A percentile compares a stretch with the other conserved stretches of the same genome.
phyloP scores from a whole-genome alignment of 2,113 vertebrate species.

The Chaetops frenatus region DNA sequence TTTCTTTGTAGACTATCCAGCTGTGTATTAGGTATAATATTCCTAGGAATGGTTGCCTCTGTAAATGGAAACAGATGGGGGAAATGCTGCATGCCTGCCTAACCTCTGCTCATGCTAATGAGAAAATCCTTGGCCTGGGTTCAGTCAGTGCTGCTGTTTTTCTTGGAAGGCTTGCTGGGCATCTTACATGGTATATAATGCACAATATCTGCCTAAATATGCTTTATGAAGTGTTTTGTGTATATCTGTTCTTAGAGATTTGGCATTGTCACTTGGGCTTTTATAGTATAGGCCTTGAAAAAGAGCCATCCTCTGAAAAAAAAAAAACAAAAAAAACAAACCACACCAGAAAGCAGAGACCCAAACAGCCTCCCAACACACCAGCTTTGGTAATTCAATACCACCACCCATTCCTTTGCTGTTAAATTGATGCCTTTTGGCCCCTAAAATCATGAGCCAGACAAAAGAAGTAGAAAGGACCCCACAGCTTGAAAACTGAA shows the following conservation, averaged over 20 bases:
- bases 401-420: background rate
- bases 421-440: background rate
- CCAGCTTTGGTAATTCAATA: background rate
- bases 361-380: background rate
- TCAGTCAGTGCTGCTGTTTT: slow-evolving; percentile 43
- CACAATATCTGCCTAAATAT: background rate
- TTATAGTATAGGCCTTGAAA: background rate
- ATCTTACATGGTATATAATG: background rate
- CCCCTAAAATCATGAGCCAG: background rate
- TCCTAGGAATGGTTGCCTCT: slow-evolving; percentile 16
- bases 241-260: background rate
- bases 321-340: rapidly evolving
- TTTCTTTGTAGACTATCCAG: slow-evolving; percentile 65
- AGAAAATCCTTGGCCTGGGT: slow-evolving; percentile 36
- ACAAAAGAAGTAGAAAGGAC: slow-evolving; percentile 12
- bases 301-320: background rate
- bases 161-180: slow-evolving; percentile 2
- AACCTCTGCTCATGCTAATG: slow-evolving; percentile 42
- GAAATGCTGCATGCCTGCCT: background rate
- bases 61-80: slow-evolving; percentile 61
- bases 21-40: slow-evolving; percentile 25
- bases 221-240: background rate
- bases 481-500: slow-evolving; percentile 26
- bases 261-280: background rate
- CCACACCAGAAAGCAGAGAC: background rate